Base-by-base conservation (phyloP, 1,140 invertebrate species). In the Drosophila lacteicornis region DNA sequence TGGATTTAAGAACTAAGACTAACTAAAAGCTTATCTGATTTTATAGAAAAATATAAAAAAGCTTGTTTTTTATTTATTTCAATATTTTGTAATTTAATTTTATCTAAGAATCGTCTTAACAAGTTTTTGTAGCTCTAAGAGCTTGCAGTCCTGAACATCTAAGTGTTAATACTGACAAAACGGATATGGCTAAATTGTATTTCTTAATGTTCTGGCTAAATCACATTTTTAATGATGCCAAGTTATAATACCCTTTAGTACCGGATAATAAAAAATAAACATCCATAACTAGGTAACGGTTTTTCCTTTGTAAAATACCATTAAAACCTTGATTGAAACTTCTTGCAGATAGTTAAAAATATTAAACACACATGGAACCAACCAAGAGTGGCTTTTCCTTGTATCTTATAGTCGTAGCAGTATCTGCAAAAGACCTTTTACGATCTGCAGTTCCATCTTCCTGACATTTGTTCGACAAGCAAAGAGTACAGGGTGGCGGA, bases 371-470 rank as follows among this genome's bases (percentile, higher is more conserved):
- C 4, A 5, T 11, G 25, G 15, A 5, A 5, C 30, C 30, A 33
- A 33, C 30, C 30, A 8, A 8, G 30, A 11, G 49, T 15, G 8
- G 22, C 47, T 49, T 49, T 15, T 27, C 22, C 7, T 13, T 4
- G 0, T 49, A 49, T 36, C 17, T 36, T 33, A 51, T 12, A 51
- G n/a, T 36, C 11, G 13, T 25, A 13, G 27, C 27, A 30, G 27
- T 2, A 7, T 38, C 38, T 55, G 7, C 22, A 2, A 13, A 38
- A 55, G 33, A 55, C 51, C 51, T 55, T 55, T 55, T 56, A 40
- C 53, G 36, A 60, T 61, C 33, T 57, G 22, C 50, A 62, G 50
- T 56, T 57, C 30, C 36, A 60, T 60, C 53, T 45, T 30, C 55
- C 40, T 33, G 53, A 33, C 53, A 65, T 58, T 65, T 63, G 50